Evolutionary conservation across 2,888 invertebrate species (phyloP).

Genomic region (Orthosia gothica): DNA sequence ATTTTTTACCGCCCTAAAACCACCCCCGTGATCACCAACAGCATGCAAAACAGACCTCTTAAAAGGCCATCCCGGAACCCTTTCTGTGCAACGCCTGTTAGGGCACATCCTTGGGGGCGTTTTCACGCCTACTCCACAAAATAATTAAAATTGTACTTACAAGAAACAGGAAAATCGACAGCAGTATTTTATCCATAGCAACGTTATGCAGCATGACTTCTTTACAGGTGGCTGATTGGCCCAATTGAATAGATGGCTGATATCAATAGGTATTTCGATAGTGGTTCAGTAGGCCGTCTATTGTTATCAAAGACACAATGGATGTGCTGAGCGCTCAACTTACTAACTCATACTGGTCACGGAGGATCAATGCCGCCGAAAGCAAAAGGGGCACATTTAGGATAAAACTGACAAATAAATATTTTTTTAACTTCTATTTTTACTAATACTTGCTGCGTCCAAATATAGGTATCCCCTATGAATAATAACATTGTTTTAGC

Average conservation of each 20-base stretch:
- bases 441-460: too few species aligned
- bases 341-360: constrained; percentile 78
- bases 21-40: too few species aligned
- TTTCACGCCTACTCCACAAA: not conserved
- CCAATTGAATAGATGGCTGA: not conserved
- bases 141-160: constrained; percentile 75
- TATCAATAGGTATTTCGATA: constrained; percentile 30
- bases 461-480: not conserved
- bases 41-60: too few species aligned
- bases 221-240: constrained; percentile 7
- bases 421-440: not conserved
- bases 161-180: constrained; percentile 74
- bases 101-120: not conserved
- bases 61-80: too few species aligned
- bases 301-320: constrained; percentile 50
- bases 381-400: constrained; percentile 1
- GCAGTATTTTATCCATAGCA: constrained; percentile 76
- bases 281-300: constrained; percentile 27
- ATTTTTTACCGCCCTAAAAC: too few species aligned
- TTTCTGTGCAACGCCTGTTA: too few species aligned
- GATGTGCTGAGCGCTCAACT: constrained; percentile 72
- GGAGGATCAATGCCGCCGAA: constrained; percentile 69
- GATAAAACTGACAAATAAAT: not conserved
- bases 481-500: not conserved
- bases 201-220: constrained; percentile 19